Evolutionary conservation across 2,888 invertebrate species (phyloP), one percentile per base, ranked within the genome.

Genomic region (Luffia ferchaultella): DNA sequence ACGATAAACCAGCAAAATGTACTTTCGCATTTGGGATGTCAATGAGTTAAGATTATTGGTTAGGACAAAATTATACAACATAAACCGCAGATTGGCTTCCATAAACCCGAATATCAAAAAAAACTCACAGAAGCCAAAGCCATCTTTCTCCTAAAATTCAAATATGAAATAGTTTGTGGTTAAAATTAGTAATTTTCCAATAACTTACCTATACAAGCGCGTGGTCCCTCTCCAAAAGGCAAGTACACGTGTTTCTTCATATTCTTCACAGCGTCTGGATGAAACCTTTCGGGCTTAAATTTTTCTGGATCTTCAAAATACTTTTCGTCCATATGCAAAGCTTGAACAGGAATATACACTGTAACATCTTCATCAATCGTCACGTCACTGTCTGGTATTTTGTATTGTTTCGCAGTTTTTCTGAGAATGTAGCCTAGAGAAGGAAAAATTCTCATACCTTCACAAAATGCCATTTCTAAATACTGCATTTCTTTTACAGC

Each of bases 391-490:
- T 60, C 63, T 0, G 68, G 47, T 40, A 77, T 64, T 2, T 53
- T 60, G 40, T 58, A 64, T 41, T 43, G 56, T 20, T 54, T 63
- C 0, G 64, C 62, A 52, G 76, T 76, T 2, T 62, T 63, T 18
- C 56, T 49, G 16, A 49, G 52, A 9, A 56, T 44, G 40, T 49
- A 47, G 3, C 54, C 56, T 1, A 56, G 18, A 5, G 54, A 51
- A 9, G 56, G 56, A 20, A 53, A 56, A n/a, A 50, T 46, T 20
- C 55, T 50, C 52, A 55, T 52, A 1, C 45, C 49, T 40, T 55
- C 55, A 45, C 51, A 53, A 16, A 55, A 55, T 7, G 49, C 46
- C 50, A 51, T 51, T 16, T 55, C 55, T 12, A 55, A 48, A 46
- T 55, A 55, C 1, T 48, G 49, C 53, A 55, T 52, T 15, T 55